These are phyloP conservation scores for Anoplius nigerrimus DNA, from an alignment of 2,888 invertebrate species.

Conservation along the genomic window DNA sequence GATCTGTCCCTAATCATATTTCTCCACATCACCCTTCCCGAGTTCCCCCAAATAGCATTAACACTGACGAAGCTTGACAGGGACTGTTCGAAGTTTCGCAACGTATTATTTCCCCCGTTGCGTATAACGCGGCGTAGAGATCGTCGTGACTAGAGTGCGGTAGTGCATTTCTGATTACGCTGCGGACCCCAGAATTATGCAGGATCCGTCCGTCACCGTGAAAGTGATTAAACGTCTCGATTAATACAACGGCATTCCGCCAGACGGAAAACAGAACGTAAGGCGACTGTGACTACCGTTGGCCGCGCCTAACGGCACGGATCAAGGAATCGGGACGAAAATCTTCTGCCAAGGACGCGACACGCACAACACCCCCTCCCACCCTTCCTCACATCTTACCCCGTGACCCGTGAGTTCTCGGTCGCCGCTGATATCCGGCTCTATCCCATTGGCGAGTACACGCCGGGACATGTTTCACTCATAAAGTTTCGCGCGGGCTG, in stretches of 20 bases:
- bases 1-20: conserved; percentile 37
- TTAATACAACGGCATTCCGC: not conserved
- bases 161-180: conserved; percentile 31
- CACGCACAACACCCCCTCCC: not conserved
- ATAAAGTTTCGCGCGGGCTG: conserved; percentile 35
- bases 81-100: conserved; percentile 9
- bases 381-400: not conserved
- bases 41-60: not conserved
- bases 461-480: conserved; percentile 21
- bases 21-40: conserved; percentile 2
- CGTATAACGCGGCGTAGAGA: not conserved
- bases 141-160: not conserved
- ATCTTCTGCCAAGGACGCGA: not conserved
- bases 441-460: conserved; percentile 8
- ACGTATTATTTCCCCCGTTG: conserved; percentile 17
- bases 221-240: conserved; percentile 14
- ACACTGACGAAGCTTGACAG: conserved; percentile 21
- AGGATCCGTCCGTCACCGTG: conserved; percentile 27
- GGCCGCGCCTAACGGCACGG: conserved; percentile 20
- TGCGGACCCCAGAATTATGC: conserved; percentile 32
- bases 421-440: not conserved
- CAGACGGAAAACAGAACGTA: conserved; percentile 4
- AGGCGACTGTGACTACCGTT: not conserved
- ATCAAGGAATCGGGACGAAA: not conserved
- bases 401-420: conserved; percentile 1